Base-by-base conservation (phyloP, 2,797 vertebrate genomes). In the Tenualosa thibaudeaui region DNA sequence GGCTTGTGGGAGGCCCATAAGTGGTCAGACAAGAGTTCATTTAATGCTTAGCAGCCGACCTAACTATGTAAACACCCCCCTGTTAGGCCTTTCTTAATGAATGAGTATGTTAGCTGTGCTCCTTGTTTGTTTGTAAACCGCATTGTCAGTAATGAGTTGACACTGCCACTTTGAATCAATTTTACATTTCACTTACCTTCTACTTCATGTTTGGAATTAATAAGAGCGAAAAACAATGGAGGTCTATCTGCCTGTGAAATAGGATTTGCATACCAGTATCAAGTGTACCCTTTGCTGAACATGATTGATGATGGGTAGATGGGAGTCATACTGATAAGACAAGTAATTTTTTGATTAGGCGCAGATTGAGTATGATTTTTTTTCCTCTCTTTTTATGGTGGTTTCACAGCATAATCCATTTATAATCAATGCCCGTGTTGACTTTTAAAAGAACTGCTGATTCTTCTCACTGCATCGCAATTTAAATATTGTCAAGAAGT, bases 161-260 rank as follows among this genome's bases (percentile, higher is more conserved):
- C 84, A 49, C 83, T 50, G 31, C 88, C 88, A 89, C 85, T 81
- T 87, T 83, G 60, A 86, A 88, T 91, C 86, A 54, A 90, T 93
- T 92, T 87, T 86, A 89, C 88, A 83, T 89, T 83, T 90, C 85
- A 56, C 86, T 91, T 90, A 89, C 86, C 86, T 90, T 58, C 43
- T 53, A 82, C 85, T 86, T 86, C 81, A 65, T 86, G 83, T 82
- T 81, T 82, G 10, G 86, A 89, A 90, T 90, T 84, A 83, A 90
- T 88, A 58, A 26, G n/a, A 82, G 83, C 85, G 89, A 86, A 84
- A 85, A 40, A 87, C 82, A 90, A 88, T 86, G 31, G 81, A 65
- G 37, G 81, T 71, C 85, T 88, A 89, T 89, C 82, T 87, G 58
- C 89, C 88, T 92, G 90, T 92, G 91, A 93, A 93, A 93, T 93